Evolutionary conservation across 1,140 invertebrate species (phyloP).

Genomic region (Drosophila rufa): DNA sequence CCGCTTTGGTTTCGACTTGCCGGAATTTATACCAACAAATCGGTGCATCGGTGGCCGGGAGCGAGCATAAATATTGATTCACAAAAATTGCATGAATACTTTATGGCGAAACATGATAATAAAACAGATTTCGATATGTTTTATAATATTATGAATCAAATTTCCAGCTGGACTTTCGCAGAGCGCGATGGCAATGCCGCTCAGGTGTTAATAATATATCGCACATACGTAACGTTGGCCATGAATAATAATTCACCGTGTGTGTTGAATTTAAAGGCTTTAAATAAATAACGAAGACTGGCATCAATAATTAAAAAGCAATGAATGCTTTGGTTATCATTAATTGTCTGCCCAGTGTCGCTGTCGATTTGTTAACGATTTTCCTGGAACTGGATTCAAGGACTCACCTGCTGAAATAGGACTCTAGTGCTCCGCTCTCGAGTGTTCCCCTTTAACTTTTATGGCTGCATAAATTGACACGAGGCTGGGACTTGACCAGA

Average conservation of each 20-base stretch:
- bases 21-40: slow-evolving; percentile 13
- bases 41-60: slow-evolving; percentile 11
- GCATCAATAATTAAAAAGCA: slow-evolving; percentile 29
- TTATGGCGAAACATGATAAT: slow-evolving; percentile 11
- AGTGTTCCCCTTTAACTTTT: slow-evolving; percentile 35
- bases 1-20: neutral
- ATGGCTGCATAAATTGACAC: slow-evolving; percentile 57
- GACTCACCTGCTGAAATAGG: slow-evolving; percentile 31
- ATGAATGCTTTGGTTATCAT: slow-evolving; percentile 36
- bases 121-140: slow-evolving; percentile 15
- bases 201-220: slow-evolving; percentile 39
- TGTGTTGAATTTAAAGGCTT: slow-evolving; percentile 18
- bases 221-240: slow-evolving; percentile 4
- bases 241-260: slow-evolving; percentile 45
- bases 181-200: neutral
- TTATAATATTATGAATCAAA: slow-evolving; percentile 19
- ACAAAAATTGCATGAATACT: slow-evolving; percentile 31
- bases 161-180: slow-evolving; percentile 17
- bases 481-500: slow-evolving; percentile 19
- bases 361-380: slow-evolving; percentile 11
- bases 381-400: slow-evolving; percentile 11
- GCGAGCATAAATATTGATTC: slow-evolving; percentile 38
- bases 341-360: slow-evolving; percentile 29
- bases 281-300: slow-evolving; percentile 44
- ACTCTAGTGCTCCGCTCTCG: slow-evolving; percentile 6